Conservation (phyloP, 2,888 invertebrate genomes). For the Thera obeliscata region DNA sequence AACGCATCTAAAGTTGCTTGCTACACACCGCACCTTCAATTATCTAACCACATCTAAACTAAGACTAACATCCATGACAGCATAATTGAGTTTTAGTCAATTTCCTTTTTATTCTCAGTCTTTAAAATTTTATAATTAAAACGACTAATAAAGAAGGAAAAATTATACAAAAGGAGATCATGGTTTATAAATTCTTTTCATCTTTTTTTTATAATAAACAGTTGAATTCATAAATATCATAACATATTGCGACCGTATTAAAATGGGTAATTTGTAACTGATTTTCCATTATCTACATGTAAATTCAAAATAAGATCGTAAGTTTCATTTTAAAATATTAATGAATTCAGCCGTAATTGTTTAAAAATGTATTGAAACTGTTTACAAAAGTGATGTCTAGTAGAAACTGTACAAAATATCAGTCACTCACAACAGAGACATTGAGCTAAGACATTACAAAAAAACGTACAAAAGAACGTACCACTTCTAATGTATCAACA, state of each 20-base stretch:
- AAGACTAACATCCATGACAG: conserved; percentile 71
- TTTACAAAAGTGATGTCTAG: conserved; percentile 35
- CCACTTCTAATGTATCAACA: conserved; percentile 34
- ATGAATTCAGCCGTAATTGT: conserved; percentile 8
- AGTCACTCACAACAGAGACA: conserved; percentile 59
- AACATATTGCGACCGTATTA: too few relatives aligned
- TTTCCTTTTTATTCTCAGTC: conserved; percentile 77
- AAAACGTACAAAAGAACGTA: conserved; percentile 25
- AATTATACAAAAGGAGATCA: conserved; percentile 41
- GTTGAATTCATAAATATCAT: background rate
- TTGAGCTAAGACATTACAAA: conserved; percentile 65
- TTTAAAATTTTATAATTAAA: conserved; percentile 76
- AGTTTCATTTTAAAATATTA: background rate
- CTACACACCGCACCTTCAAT: conserved; percentile 46
- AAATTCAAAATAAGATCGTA: too few relatives aligned
- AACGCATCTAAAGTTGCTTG: conserved; percentile 50
- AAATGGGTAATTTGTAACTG: too few relatives aligned
- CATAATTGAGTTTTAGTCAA: conserved; percentile 79
- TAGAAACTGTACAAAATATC: conserved; percentile 55
- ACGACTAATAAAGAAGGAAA: conserved; percentile 51
- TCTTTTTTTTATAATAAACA: background rate
- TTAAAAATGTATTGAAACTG: conserved; percentile 20
- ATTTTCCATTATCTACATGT: too few relatives aligned
- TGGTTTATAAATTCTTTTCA: conserved; percentile 49
- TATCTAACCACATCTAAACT: conserved; percentile 47